Evolutionary conservation across 2,113 vertebrate species (phyloP).

Genomic region (Phaethon lepturus): DNA sequence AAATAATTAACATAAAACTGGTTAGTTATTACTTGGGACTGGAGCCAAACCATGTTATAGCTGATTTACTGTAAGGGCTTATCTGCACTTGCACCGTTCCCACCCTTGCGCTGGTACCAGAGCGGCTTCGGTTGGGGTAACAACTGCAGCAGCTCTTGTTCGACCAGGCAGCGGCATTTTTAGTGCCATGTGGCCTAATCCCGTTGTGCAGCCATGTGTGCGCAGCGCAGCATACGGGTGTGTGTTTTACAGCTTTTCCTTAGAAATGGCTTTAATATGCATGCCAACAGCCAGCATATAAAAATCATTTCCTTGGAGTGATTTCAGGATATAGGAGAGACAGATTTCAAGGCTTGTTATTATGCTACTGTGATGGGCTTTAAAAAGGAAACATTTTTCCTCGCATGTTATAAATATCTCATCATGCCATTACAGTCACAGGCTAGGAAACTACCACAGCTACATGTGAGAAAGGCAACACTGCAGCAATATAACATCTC

Average conservation of each 20-base stretch:
- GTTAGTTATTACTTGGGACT: slow-evolving; percentile 42
- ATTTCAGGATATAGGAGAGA: neutral
- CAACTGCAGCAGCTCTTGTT: neutral
- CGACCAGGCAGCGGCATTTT: neutral
- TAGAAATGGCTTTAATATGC: slow-evolving; percentile 28
- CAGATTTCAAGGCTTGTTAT: slow-evolving; percentile 43
- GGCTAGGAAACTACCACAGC: neutral
- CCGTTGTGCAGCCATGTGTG: slow-evolving; percentile 22
- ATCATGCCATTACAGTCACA: neutral
- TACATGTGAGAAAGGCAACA: neutral
- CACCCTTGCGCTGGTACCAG: neutral
- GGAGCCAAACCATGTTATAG: slow-evolving; percentile 25
- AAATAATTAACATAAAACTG: slow-evolving; percentile 63
- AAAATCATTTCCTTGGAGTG: slow-evolving; percentile 1
- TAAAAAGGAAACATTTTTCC: slow-evolving; percentile 53
- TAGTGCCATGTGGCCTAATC: slow-evolving; percentile 21
- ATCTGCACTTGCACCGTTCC: neutral
- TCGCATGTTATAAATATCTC: slow-evolving; percentile 48
- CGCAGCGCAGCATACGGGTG: neutral
- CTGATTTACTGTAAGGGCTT: slow-evolving; percentile 29
- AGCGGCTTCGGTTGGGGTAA: neutral
- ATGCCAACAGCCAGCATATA: slow-evolving; percentile 15
- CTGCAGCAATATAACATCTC: neutral
- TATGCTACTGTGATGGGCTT: slow-evolving; percentile 36
- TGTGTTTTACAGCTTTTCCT: slow-evolving; percentile 29